These are phyloP conservation scores for Tetrapedia diversipes DNA, from an alignment of 2,888 invertebrate species.

Conservation along the genomic window DNA sequence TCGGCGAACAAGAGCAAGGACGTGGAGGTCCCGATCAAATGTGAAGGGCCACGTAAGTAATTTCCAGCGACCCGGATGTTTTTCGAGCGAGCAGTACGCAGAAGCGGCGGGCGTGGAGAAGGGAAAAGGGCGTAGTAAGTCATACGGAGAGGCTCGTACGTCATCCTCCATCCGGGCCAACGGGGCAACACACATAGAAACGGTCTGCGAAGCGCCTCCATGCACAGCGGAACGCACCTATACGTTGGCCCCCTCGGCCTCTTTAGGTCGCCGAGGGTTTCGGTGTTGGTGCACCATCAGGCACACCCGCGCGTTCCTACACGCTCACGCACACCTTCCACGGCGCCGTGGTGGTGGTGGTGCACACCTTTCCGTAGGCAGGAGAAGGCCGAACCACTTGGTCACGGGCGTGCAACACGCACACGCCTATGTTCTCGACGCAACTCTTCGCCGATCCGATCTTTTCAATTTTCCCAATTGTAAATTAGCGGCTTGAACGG, in stretches of 20 bases:
- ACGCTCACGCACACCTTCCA: constrained; percentile 13
- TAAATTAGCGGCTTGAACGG: constrained; percentile 36
- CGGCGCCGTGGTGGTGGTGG: no score
- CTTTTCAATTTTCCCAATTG: constrained; percentile 56
- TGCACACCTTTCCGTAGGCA: constrained; percentile 58
- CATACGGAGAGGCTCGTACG: constrained; percentile 81
- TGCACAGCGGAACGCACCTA: constrained; percentile 73
- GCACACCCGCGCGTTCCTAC: neutral
- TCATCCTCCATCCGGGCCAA: constrained; percentile 81
- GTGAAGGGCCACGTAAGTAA: constrained; percentile 48
- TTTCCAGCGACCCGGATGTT: constrained; percentile 73
- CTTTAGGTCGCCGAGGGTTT: constrained; percentile 74
- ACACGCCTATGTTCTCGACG: constrained; percentile 75
- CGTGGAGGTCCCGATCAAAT: constrained; percentile 8
- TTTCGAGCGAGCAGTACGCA: constrained; percentile 77
- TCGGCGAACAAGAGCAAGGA: neutral
- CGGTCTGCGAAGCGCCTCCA: constrained; percentile 63
- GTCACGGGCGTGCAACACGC: constrained; percentile 76
- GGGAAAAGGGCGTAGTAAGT: constrained; percentile 82
- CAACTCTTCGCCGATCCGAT: constrained; percentile 57
- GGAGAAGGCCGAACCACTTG: constrained; percentile 71
- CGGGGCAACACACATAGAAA: constrained; percentile 79
- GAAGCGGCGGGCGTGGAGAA: constrained; percentile 79
- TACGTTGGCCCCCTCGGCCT: constrained; percentile 77
- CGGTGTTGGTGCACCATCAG: constrained; percentile 57